Percentiles rank a stretch among this genome's conserved stretches.
These are phyloP conservation scores for Drosophila baimaii DNA, from an alignment of 1,140 invertebrate species.

Conservation along the genomic window DNA sequence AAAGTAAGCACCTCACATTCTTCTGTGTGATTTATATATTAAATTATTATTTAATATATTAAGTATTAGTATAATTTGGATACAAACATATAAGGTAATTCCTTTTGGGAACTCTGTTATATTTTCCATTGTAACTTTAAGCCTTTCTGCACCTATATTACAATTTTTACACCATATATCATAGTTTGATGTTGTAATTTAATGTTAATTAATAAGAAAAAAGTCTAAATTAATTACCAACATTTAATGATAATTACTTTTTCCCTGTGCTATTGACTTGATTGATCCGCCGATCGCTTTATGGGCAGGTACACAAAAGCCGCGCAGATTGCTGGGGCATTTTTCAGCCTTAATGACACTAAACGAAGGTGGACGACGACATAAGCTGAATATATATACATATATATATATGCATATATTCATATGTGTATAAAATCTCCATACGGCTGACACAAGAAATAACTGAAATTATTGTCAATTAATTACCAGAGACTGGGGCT, in stretches of 20 bases:
- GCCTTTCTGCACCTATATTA: neutral
- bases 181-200: no score
- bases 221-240: neutral
- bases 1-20: no score
- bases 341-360: conserved; percentile 75
- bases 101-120: no score
- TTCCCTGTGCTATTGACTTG: conserved; percentile 9
- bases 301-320: conserved; percentile 46
- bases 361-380: conserved; percentile 65
- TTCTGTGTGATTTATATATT: no score
- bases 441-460: conserved; percentile 59
- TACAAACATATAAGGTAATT: no score
- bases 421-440: conserved; percentile 34
- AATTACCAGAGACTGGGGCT: conserved; percentile 72
- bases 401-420: conserved; percentile 27
- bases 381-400: conserved; percentile 39
- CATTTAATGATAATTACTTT: neutral
- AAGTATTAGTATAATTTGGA: no score
- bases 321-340: conserved; percentile 56
- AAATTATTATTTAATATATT: no score
- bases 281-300: conserved; percentile 27
- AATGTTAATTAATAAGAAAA: no score
- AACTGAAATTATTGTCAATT: conserved; percentile 82
- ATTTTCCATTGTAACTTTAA: neutral
- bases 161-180: neutral